Base-by-base conservation (phyloP, 2,797 vertebrate genomes). In the Hozukius guyotensis region DNA sequence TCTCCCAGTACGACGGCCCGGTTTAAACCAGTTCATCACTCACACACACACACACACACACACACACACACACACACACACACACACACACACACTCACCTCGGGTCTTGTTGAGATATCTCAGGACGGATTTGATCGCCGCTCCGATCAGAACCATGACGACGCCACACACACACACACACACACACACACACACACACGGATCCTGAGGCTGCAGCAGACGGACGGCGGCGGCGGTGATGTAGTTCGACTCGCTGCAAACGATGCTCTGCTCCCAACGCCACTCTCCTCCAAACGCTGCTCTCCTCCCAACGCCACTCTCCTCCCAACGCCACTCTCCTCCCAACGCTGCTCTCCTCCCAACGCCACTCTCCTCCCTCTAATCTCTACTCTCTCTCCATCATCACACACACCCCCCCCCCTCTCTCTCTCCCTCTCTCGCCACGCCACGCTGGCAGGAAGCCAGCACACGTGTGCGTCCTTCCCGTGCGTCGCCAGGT, bases 71-170 rank as follows among this genome's bases (percentile, higher is more conserved):
- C 68, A 69, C 70, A 72, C 34, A 34, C 73, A 14, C 55, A 36
- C 46, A n/a, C 53, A 20, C 55, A 22, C 36, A 36, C 10, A 70
- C 22, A 67, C 67, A 89, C 89, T 91, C 86, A 92, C 94, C 90
- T 89, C 84, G 38, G 72, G 63, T 92, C 82, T 74, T 91, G 24
- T 61, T 90, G 29, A 94, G 82, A 52, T 85, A 93, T 85, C 69
- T 90, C 59, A 94, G 89, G 76, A 94, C 87, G 7, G 87, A 93
- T 83, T 94, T 94, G 76, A 94, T 88, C 2, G 92, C 91, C 0
- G 85, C 84, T 87, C 90, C 87, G 72, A 94, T 93, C 87, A 94
- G 75, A 83, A 94, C 93, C 93, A 94, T 94, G 25, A 78, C 65
- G 88, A 86, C 77, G 71, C 56, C 77, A 65, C 83, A 31, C 75